phyloP scores from a whole-genome alignment of 2,888 invertebrate genomes.

The Tachina lurida region DNA sequence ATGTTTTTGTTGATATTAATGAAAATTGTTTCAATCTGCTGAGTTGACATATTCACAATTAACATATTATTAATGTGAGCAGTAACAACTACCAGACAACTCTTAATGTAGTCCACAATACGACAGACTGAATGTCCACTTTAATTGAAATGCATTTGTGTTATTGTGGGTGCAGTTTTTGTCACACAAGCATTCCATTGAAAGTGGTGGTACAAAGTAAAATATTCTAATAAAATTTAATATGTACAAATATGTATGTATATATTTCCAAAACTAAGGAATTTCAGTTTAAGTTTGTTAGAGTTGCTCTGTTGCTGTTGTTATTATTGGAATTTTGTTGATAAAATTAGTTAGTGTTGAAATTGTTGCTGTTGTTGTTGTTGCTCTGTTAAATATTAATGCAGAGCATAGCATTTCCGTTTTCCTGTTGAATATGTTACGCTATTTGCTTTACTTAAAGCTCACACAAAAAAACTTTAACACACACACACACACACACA shows the following conservation, averaged over 20 bases:
- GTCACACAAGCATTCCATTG: neutral
- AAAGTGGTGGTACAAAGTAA: conserved; percentile 4
- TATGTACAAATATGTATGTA: too few relatives aligned
- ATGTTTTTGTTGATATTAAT: conserved; percentile 33
- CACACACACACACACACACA: conserved; percentile 3
- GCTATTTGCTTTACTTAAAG: conserved; percentile 58
- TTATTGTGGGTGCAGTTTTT: neutral
- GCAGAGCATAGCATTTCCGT: conserved; percentile 68
- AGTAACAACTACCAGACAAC: conserved; percentile 23
- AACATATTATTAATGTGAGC: conserved; percentile 66
- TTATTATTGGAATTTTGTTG: conserved; percentile 33
- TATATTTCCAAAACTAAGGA: conserved; percentile 55
- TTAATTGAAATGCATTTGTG: conserved; percentile 12
- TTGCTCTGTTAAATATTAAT: conserved; percentile 62
- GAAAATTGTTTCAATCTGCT: conserved; percentile 62
- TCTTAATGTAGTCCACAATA: neutral
- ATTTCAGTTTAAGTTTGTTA: conserved; percentile 40
- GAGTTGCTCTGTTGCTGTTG: neutral
- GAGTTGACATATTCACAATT: conserved; percentile 65
- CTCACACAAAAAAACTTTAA: neutral
- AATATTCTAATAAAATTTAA: conserved; percentile 64
- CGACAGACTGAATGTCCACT: conserved; percentile 43
- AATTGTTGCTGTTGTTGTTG: conserved; percentile 18
- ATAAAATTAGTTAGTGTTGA: conserved; percentile 33
- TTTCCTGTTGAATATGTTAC: conserved; percentile 68